Conservation (phyloP, 2,888 invertebrate genomes). For the Troides helena region DNA sequence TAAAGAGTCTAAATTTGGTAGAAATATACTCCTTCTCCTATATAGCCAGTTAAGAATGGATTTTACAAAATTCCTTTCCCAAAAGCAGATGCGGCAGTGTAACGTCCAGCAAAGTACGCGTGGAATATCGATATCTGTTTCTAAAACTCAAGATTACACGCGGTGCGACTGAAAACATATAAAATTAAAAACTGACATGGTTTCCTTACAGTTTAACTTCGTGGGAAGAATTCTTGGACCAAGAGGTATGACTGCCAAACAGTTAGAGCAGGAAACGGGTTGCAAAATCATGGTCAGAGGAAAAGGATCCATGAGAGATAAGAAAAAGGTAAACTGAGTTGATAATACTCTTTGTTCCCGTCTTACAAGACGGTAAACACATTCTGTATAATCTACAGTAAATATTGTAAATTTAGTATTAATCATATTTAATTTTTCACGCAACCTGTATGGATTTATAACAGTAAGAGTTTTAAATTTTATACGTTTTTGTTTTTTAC, state of each 20-base stretch:
- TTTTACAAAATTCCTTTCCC: too few species aligned
- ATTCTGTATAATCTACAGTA: conserved; percentile 16
- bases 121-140: too few species aligned
- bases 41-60: too few species aligned
- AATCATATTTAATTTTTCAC: conserved; percentile 22
- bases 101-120: too few species aligned
- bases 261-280: conserved; percentile 99
- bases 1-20: too few species aligned
- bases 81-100: too few species aligned
- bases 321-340: conserved; percentile 92
- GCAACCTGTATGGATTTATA: conserved; percentile 16
- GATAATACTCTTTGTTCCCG: conserved; percentile 27
- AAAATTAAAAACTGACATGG: conserved; percentile 30
- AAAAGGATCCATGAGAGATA: conserved; percentile 99
- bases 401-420: conserved; percentile 14
- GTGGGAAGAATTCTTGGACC: conserved; percentile 99
- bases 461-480: conserved; percentile 20
- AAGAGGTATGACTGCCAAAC: conserved; percentile 99
- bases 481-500: neutral
- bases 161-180: too few species aligned
- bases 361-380: conserved; percentile 11
- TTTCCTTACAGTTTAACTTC: conserved; percentile 97
- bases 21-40: too few species aligned
- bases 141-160: too few species aligned
- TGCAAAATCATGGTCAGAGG: conserved; percentile 99